phyloP scores from a whole-genome alignment of 2,113 vertebrate species.

The Notarius quadriscutis region DNA sequence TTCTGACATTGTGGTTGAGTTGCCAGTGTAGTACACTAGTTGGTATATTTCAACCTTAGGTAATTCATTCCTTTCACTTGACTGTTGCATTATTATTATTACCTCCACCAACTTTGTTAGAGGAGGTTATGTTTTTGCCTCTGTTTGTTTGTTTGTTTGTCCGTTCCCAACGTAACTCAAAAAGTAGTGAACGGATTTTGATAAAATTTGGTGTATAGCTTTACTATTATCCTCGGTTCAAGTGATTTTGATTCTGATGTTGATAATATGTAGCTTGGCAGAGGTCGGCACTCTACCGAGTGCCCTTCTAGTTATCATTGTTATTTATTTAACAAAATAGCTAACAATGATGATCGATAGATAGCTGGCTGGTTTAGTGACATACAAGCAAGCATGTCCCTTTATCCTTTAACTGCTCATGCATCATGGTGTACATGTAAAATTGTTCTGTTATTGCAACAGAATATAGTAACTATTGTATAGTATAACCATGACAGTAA shows the following conservation, averaged over 20 bases:
- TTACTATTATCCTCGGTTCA: no score
- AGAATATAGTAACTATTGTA: not conserved
- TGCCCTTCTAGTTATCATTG: no score
- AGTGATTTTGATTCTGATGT: no score
- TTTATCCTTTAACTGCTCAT: not conserved
- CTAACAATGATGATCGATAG: not conserved
- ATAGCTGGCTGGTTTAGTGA: not conserved
- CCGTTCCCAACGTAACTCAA: no score
- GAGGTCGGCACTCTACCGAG: no score
- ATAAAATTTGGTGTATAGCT: no score
- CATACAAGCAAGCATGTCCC: not conserved
- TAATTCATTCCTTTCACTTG: not conserved
- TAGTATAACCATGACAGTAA: not conserved
- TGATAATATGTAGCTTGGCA: no score
- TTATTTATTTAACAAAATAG: not conserved
- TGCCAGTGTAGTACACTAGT: not conserved
- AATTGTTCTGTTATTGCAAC: not conserved
- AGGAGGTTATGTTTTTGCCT: no score
- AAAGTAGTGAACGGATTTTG: no score
- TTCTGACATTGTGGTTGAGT: not conserved
- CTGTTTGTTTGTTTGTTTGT: no score
- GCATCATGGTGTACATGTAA: not conserved
- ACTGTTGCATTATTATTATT: not conserved
- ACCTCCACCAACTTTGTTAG: no score
- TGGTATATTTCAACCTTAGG: not conserved